These are phyloP conservation scores for Drosophila nr. medialis DNA, from an alignment of 2,888 invertebrate species.

Conservation along the genomic window DNA sequence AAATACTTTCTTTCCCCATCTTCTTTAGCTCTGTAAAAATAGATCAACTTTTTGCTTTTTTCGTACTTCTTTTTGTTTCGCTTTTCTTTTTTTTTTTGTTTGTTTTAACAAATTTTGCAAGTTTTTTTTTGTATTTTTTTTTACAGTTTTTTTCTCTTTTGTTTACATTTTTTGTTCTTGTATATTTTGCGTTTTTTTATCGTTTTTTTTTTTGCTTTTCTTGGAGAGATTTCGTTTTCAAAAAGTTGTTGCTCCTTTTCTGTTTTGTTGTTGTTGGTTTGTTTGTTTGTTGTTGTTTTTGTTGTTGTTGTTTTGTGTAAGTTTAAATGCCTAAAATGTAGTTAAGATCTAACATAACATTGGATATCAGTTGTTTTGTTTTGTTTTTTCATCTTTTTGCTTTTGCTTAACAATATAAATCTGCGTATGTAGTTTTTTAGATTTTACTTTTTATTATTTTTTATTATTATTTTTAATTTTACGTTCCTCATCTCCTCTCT, in stretches of 20 bases:
- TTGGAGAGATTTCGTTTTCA: conserved; percentile 81
- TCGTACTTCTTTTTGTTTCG: conserved; percentile 38
- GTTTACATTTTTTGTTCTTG: conserved; percentile 61
- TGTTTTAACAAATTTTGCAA: conserved; percentile 69
- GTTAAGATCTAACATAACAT: conserved; percentile 74
- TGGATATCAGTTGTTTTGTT: conserved; percentile 67
- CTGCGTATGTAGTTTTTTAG: conserved; percentile 51
- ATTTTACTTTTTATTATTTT: conserved; percentile 20
- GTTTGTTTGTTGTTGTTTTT: conserved; percentile 46
- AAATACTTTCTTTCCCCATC: conserved; percentile 62
- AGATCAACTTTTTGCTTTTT: conserved; percentile 73
- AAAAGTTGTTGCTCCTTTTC: conserved; percentile 66
- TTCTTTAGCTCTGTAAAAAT: conserved; percentile 79
- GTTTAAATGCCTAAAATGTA: conserved; percentile 76
- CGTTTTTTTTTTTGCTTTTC: conserved; percentile 36
- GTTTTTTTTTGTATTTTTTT: conserved; percentile 59
- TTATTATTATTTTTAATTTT: conserved; percentile 40
- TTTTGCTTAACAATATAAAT: conserved; percentile 68
- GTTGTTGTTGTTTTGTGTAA: conserved; percentile 55
- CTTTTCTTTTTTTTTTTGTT: conserved; percentile 51
- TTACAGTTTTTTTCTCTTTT: conserved; percentile 49
- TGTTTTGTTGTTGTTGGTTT: conserved; percentile 57
- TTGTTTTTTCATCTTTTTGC: conserved; percentile 27
- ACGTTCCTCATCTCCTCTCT: conserved; percentile 44
- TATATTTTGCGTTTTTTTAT: conserved; percentile 48